These are phyloP conservation scores for Neelides folsomi DNA, from an alignment of 2,888 invertebrate species.

Conservation along the genomic window DNA sequence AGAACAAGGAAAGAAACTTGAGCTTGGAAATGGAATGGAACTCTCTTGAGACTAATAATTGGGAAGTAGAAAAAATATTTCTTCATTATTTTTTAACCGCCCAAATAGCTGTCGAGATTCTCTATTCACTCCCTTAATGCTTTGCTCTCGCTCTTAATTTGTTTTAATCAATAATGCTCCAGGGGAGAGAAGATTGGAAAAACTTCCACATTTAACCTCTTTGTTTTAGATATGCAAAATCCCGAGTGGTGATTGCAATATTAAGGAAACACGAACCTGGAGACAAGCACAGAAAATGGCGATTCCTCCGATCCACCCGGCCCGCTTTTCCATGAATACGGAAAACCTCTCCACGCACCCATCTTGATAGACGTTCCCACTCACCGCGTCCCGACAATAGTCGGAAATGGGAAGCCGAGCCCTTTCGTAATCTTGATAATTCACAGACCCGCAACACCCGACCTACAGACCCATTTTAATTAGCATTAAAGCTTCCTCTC, in stretches of 20 bases:
- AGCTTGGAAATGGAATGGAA: too few relatives aligned
- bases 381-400: conserved; percentile 73
- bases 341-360: conserved; percentile 78
- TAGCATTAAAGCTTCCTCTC: neutral
- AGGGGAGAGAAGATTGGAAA: too few relatives aligned
- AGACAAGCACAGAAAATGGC: conserved; percentile 62
- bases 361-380: conserved; percentile 74
- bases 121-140: too few relatives aligned
- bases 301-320: conserved; percentile 68
- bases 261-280: conserved; percentile 40
- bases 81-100: too few relatives aligned
- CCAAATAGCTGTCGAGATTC: too few relatives aligned
- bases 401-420: conserved; percentile 64
- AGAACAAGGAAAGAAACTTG: too few relatives aligned
- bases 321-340: conserved; percentile 73
- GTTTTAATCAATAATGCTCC: too few relatives aligned
- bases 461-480: conserved; percentile 44
- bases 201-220: neutral
- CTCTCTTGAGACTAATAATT: too few relatives aligned
- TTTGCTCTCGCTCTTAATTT: too few relatives aligned
- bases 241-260: neutral
- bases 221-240: neutral
- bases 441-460: conserved; percentile 79
- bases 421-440: conserved; percentile 65
- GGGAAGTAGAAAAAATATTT: too few relatives aligned